Conservation (phyloP, 35 echinoderm and acorn worm species). For the Lytechinus pictus region DNA sequence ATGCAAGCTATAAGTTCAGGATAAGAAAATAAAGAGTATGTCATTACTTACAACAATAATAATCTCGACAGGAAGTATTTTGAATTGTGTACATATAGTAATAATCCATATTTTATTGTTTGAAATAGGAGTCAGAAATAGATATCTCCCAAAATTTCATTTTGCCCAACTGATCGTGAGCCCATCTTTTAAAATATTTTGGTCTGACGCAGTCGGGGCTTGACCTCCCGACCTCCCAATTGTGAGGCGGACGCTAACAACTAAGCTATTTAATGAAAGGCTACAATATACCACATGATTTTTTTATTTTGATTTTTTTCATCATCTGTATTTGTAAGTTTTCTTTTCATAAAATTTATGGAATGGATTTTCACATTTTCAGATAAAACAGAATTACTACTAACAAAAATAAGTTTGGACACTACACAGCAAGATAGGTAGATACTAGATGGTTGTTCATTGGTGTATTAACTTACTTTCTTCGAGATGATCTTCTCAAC, state of each 20-base stretch:
- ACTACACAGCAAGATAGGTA: background rate
- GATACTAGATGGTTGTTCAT: background rate
- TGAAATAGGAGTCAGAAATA: background rate
- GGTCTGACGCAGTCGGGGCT: too few species aligned
- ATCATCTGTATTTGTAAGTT: background rate
- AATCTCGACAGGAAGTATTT: background rate
- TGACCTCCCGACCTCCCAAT: too few species aligned
- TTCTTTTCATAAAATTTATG: background rate
- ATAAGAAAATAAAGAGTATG: background rate
- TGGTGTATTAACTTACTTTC: conserved; percentile 54
- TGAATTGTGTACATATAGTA: background rate
- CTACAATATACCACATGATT: too few species aligned
- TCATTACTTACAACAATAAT: too few species aligned
- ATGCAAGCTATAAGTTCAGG: background rate
- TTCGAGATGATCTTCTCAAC: conserved; percentile 66
- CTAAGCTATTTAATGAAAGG: too few species aligned
- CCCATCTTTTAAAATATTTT: too few species aligned
- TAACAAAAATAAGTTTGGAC: background rate
- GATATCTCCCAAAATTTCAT: background rate
- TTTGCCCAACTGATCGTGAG: background rate
- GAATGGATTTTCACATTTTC: background rate
- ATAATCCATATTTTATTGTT: background rate
- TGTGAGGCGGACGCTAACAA: too few species aligned
- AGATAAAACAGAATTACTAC: background rate
- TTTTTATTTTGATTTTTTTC: background rate